Evolutionary conservation across 1,140 invertebrate genomes (phyloP), one percentile per base, ranked within the genome.

Genomic region (Panagrolaimus sp.): DNA sequence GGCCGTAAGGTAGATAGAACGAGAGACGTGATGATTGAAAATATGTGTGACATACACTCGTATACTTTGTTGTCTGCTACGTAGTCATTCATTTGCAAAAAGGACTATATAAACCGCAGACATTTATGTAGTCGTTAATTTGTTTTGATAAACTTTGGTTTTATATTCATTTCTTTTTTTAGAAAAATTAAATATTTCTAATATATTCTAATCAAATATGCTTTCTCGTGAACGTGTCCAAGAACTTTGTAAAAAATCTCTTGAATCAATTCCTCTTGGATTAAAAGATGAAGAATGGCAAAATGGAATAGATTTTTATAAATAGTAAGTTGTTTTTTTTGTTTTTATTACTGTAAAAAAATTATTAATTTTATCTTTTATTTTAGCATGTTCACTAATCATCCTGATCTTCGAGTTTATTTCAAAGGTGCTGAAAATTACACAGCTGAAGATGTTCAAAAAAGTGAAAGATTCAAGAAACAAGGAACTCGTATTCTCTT

Each of bases 361-460:
- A 38, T 38, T 16, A 57, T 9, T 57, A 25, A 25, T n/a, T 4
- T 57, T n/a, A n/a, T 3, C 13, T 11, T 3, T 69, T 8, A 20
- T 72, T 76, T 68, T 42, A 78, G 77, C 71, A 77, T 78, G 67
- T 78, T 78, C 66, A 75, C 74, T 44, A 78, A 80, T 45, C 75
- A 63, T 46, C 78, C 77, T 14, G 66, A 74, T 62, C 78, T 78
- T n/a, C 77, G 77, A 23, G 70, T 68, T 1, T 78, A 80, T 53
- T 78, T 78, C 69, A 78, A 78, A 53, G 76, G 77, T 20, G 77
- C 77, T n/a, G 74, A 78, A 53, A 70, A 77, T 25, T 80, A 45
- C 63, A 77, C 73, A 5, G 72, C 78, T n/a, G 77, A 80, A 8
- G 78, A 78, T 63, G 78, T 78, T 13, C 74, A 78, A 53, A 75